phyloP scores from a whole-genome alignment of 2,888 invertebrate species.

The Timandra comae region DNA sequence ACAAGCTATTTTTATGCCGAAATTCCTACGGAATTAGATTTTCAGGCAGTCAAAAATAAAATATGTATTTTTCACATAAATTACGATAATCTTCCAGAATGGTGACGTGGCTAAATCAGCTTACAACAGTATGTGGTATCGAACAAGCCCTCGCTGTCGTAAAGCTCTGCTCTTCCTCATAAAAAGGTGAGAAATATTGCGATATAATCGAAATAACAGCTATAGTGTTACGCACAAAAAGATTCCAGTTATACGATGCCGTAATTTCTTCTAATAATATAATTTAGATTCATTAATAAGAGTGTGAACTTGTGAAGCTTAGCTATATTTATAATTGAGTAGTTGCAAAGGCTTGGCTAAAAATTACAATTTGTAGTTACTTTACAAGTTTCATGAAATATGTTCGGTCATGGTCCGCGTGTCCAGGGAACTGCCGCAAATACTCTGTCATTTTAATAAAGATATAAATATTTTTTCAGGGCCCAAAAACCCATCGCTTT shows the following conservation, averaged over 20 bases:
- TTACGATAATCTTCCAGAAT: no score
- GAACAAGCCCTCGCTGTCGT: constrained; percentile 51
- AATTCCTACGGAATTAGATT: no score
- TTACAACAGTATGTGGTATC: constrained; percentile 62
- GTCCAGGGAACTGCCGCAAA: neutral
- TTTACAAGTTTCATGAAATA: neutral
- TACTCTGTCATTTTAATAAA: neutral
- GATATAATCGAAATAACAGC: no score
- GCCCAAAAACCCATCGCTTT: constrained; percentile 64
- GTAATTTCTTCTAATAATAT: no score
- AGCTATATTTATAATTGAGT: no score
- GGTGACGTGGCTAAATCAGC: constrained; percentile 53
- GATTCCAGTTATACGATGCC: no score
- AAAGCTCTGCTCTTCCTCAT: constrained; percentile 56
- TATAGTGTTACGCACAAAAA: no score
- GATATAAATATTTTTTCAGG: constrained; percentile 37
- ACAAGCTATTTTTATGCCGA: no score
- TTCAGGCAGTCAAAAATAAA: neutral
- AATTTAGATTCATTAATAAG: no score
- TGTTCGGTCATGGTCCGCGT: neutral
- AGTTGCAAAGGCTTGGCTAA: no score
- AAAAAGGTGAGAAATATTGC: constrained; percentile 44
- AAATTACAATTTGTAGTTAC: no score
- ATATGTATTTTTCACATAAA: constrained; percentile 14
- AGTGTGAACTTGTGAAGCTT: no score